Base-by-base conservation (phyloP, 2,113 vertebrate species). In the Zosterops lateralis region DNA sequence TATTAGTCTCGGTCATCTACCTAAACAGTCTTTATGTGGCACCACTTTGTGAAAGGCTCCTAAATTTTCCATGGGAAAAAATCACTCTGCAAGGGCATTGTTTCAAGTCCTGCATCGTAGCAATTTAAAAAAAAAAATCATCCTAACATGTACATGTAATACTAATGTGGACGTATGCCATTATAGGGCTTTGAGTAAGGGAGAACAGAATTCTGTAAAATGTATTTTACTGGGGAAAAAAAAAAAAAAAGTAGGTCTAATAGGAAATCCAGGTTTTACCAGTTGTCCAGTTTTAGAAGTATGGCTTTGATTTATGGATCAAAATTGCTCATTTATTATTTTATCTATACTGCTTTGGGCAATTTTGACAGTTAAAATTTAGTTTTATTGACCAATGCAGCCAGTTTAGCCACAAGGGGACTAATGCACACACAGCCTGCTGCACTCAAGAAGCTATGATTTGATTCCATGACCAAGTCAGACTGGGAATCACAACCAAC, bases 361-460 rank as follows among this genome's bases (percentile, higher is more conserved):
- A 95, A 97, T 97, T 97, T 97, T 98, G 98, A 98, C 97, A 98
- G 97, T 97, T 97, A 97, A 97, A 98, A 98, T 98, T 97, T 98
- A 97, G 97, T 97, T 98, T 98, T 98, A 98, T 98, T 98, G 98
- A 98, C 97, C 97, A 97, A 82, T 92, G 95, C 97, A 96, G 97
- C 92, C 96, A 97, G 91, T 96, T 95, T 97, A 96, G 95, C 96
- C 97, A 98, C 94, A 48, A 98, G 97, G 97, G 97, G 94, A 95
- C 98, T 89, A 93, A 96, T 83, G 93, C 83, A 90, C 96, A 94
- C 81, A 97, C 92, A 97, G 96, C 95, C 96, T 97, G 88, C 97
- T 97, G 97, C 96, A 85, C 96, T 97, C 92, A 95, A 88, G 96
- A 97, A 96, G 94, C 84, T 72, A 96, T 95, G 96, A 96, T 96